Base-by-base conservation (phyloP, 2,797 vertebrate genomes). In the Linurgus olivaceus region DNA sequence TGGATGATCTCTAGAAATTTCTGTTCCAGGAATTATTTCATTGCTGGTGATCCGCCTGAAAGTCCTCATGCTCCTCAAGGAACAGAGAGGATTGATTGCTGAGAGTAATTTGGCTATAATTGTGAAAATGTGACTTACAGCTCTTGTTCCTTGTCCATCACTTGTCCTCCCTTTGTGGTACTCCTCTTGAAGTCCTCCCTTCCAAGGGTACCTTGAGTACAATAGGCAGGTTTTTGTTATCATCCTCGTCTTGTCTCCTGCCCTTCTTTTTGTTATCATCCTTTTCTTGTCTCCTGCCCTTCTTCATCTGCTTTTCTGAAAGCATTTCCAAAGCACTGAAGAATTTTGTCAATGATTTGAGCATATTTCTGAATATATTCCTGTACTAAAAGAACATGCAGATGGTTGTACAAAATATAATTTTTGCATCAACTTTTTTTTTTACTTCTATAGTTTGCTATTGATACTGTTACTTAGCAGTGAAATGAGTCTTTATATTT, bases 341-440 rank as follows among this genome's bases (percentile, higher is more conserved):
- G 5, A 55, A 35, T 35, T 71, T 94, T 73, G 24, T 65, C 13
- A 35, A 3, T 19, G 1, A 66, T 78, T 72, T 90, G 29, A 62
- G 73, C 20, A 9, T 21, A 16, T 35, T 55, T 31, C 37, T 66
- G 33, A 78, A 38, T 4, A 1, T 68, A 42, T 72, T 85, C 5
- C 17, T 1, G 1, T 61, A 42, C 29, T 77, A 45, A 77, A 85
- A 57, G 10, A 85, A 51, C 3, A 25, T 0, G 0, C 13, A 37
- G 24, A 70, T 42, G 2, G 50, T 23, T 54, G 9, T 9, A 59
- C n/a, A 38, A 65, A 91, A 86, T 47, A 37, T 7, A 70, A 55
- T 47, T 13, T 84, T 77, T 78, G 11, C 14, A 77, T 54, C 7
- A 71, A 35, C 21, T 13, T 54, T 79, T 74, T 79, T 71, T 74